These are phyloP conservation scores for Tenthredo amoena DNA, from an alignment of 2,888 invertebrate species.

Conservation along the genomic window DNA sequence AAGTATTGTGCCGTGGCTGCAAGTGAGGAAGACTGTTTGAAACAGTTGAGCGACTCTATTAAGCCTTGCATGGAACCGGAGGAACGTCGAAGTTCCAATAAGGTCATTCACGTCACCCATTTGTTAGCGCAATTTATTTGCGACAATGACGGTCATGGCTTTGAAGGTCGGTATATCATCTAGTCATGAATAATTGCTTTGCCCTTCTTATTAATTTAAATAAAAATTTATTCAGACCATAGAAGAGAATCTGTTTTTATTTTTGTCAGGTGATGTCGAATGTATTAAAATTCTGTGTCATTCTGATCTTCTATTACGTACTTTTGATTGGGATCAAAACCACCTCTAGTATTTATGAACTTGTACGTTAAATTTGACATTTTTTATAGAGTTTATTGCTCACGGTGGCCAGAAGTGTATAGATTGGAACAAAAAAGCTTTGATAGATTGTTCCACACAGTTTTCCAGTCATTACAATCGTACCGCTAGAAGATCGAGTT, in stretches of 20 bases:
- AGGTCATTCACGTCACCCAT: constrained; percentile 83
- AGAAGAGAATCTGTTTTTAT: neutral
- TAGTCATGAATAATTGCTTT: neutral
- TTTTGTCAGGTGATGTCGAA: neutral
- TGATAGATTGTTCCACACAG: constrained; percentile 83
- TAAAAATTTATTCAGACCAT: neutral
- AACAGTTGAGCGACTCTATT: constrained; percentile 80
- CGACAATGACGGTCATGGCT: constrained; percentile 89
- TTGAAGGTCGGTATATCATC: constrained; percentile 83
- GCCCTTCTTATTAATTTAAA: constrained; percentile 28
- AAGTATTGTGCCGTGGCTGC: constrained; percentile 86
- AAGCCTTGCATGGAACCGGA: constrained; percentile 83
- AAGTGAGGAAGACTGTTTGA: constrained; percentile 82
- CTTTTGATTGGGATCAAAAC: neutral
- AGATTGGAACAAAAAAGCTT: constrained; percentile 80
- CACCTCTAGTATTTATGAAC: neutral
- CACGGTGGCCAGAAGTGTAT: constrained; percentile 90
- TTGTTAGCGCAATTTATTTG: constrained; percentile 87
- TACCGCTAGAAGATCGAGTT: constrained; percentile 54
- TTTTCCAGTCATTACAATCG: constrained; percentile 81
- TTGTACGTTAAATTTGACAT: neutral
- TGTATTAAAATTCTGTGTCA: neutral
- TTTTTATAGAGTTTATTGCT: constrained; percentile 85
- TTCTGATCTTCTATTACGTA: neutral
- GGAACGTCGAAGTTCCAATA: constrained; percentile 83